These are phyloP conservation scores for Tiliacea citrago DNA, from an alignment of 2,888 invertebrate genomes.

Conservation along the genomic window DNA sequence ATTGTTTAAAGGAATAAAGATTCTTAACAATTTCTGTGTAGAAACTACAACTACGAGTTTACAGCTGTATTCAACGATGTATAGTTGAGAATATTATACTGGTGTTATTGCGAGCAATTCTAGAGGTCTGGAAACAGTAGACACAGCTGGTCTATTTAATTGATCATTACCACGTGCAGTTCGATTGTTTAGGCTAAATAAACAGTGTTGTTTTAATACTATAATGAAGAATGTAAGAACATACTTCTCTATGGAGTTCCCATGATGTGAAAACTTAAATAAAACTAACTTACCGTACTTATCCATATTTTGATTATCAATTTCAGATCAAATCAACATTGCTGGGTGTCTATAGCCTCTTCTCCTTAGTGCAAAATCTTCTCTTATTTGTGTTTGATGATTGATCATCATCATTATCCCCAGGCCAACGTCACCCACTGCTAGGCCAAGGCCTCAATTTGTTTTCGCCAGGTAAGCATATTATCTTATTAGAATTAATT, in stretches of 20 bases:
- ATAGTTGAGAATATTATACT: not conserved
- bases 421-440: not conserved
- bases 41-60: constrained; percentile 4
- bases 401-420: not conserved
- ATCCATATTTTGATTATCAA: not conserved
- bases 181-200: constrained; percentile 6
- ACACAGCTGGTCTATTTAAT: constrained; percentile 29
- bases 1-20: constrained; percentile 61
- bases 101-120: constrained; percentile 1
- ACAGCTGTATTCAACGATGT: not conserved
- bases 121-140: not conserved
- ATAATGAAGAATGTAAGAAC: not conserved
- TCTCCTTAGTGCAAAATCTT: not conserved
- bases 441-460: not conserved
- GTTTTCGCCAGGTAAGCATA: not conserved
- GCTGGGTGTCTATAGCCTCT: too few relatives aligned
- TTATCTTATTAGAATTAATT: not conserved
- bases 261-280: not conserved
- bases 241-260: not conserved
- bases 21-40: constrained; percentile 7
- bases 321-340: not conserved
- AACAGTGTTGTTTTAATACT: not conserved
- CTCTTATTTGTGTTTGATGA: too few relatives aligned
- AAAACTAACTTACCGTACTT: constrained; percentile 17
- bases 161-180: constrained; percentile 16